Conservation (phyloP, 1,140 invertebrate species). For the Stratiolaelaps scimitus region DNA sequence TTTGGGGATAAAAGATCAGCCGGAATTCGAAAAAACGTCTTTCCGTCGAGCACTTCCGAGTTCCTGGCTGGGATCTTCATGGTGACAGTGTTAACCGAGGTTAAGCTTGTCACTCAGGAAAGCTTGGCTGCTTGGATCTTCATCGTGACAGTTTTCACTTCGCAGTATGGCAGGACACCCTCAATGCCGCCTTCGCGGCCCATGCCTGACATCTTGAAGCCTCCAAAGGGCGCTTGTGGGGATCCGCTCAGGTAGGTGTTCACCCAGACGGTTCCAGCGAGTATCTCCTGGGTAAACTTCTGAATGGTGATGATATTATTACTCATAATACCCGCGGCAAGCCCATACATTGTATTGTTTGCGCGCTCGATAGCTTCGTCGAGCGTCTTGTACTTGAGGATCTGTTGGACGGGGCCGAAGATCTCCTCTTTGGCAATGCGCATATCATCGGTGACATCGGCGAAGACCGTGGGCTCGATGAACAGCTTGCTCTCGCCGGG, state of each 20-base stretch:
- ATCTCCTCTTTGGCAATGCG: conserved; percentile 47
- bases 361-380: conserved; percentile 44
- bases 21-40: too few relatives aligned
- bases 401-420: conserved; percentile 46
- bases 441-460: conserved; percentile 45
- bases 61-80: too few relatives aligned
- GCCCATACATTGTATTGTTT: conserved; percentile 45
- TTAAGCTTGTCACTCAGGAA: too few relatives aligned
- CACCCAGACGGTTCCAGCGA: conserved; percentile 46
- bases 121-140: too few relatives aligned
- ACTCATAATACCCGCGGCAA: conserved; percentile 45
- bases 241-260: conserved; percentile 64
- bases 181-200: conserved; percentile 54
- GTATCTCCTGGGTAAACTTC: conserved; percentile 33
- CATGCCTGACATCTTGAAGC: conserved; percentile 78
- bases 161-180: too few relatives aligned
- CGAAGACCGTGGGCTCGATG: conserved; percentile 42
- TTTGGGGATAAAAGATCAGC: too few relatives aligned
- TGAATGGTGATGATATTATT: conserved; percentile 40
- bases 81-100: too few relatives aligned
- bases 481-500: conserved; percentile 50
- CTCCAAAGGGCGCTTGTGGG: conserved; percentile 67
- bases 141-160: too few relatives aligned
- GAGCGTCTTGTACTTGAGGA: conserved; percentile 45
- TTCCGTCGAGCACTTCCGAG: too few relatives aligned